Base-by-base conservation (phyloP, 2,888 invertebrate species). In the Synanthedon andrenaeformis region DNA sequence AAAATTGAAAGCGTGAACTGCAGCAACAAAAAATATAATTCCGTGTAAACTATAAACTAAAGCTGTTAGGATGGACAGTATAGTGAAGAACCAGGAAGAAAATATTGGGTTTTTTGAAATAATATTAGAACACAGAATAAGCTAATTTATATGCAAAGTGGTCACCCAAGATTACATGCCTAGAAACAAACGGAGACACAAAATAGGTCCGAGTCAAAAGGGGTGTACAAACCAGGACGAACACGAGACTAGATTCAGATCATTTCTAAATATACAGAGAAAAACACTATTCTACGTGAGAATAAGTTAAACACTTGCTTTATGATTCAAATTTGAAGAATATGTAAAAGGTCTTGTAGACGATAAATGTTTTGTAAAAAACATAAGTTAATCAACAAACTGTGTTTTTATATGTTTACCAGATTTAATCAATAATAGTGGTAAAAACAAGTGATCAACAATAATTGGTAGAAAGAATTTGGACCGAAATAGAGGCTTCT, bases 141-240 rank as follows among this genome's bases (percentile, higher is more conserved):
- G 49, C 42, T 23, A 41, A 51, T 53, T 10, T 54, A 63, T 62
- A 65, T 59, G 60, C 68, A 65, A 51, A 71, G 66, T 69, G 71
- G 64, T 72, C 69, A 72, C 74, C 70, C 69, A 75, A 56, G 51
- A 10, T 59, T 48, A 67, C 80, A 82, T 81, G 80, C 83, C 75
- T 70, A 64, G 63, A 69, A 67, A 71, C 58, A 64, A 65, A 67
- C 57, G 69, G 57, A 64, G 63, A 59, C 60, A 54, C 19, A 45
- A 45, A 65, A 56, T 58, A 64, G 60, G 60, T 63, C 62, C 67
- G 64, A 67, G 67, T 60, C 62, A 61, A 61, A 70, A 65, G 71
- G 58, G 68, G 64, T 62, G 71, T 68, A 78, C 70, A 75, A 52
- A 45, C 65, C 64, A 67, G 70, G 68, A 75, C 70, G 64, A 63